Evolutionary conservation across 1,140 invertebrate genomes (phyloP).

Genomic region (Neuroterus valhalla): DNA sequence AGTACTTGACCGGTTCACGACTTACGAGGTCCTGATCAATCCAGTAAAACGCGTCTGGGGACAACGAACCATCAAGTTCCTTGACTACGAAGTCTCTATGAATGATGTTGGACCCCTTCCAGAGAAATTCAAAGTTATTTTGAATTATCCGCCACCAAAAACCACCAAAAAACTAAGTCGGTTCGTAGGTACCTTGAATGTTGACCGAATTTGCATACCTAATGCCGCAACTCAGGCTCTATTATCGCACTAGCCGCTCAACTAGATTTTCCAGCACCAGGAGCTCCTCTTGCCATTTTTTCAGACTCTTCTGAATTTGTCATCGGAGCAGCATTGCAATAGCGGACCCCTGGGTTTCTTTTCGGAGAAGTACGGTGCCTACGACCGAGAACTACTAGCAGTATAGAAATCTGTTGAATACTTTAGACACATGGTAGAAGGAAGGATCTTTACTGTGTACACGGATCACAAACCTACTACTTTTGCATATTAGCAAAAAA

Average conservation of each 20-base stretch:
- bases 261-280: constrained; percentile 26
- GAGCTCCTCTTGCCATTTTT: constrained; percentile 44
- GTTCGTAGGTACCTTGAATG: constrained; percentile 66
- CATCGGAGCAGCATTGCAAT: constrained; percentile 51
- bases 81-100: too few relatives aligned
- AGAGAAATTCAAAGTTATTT: constrained; percentile 42
- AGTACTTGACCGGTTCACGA: too few relatives aligned
- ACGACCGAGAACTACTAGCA: constrained; percentile 56
- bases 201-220: constrained; percentile 50
- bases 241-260: constrained; percentile 46
- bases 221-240: constrained; percentile 52
- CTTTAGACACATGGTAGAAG: constrained; percentile 1
- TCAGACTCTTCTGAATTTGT: constrained; percentile 42
- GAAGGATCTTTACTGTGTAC: not conserved
- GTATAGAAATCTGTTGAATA: constrained; percentile 17
- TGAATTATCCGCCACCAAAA: constrained; percentile 52
- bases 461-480: constrained; percentile 1
- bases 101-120: constrained; percentile 53
- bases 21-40: too few relatives aligned
- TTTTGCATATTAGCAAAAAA: not conserved
- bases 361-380: constrained; percentile 58
- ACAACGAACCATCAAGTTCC: constrained; percentile 49
- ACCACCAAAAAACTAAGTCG: constrained; percentile 49
- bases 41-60: constrained; percentile 57
- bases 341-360: constrained; percentile 66